Conservation (phyloP, 2,797 vertebrate genomes). For the Echiichthys vipera region DNA sequence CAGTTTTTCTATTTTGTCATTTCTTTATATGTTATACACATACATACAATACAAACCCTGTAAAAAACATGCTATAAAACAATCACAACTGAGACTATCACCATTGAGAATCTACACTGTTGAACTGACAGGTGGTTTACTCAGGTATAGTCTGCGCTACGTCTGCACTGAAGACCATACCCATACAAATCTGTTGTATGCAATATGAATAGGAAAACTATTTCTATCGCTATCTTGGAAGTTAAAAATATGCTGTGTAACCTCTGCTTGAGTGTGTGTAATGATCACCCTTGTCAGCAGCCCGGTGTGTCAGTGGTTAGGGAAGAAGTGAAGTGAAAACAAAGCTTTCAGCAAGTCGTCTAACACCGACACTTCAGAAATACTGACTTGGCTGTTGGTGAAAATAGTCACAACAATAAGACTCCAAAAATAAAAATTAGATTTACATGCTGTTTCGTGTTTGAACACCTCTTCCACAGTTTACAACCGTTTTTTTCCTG, state of each 20-base stretch:
- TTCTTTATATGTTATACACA: slow-evolving; percentile 44
- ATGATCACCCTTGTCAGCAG: slow-evolving; percentile 35
- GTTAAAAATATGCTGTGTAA: slow-evolving; percentile 63
- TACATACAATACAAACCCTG: slow-evolving; percentile 52
- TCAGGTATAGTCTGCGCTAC: slow-evolving; percentile 37
- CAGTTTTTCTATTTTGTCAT: slow-evolving; percentile 30
- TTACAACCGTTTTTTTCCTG: slow-evolving; percentile 34
- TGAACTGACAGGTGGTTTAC: slow-evolving; percentile 29
- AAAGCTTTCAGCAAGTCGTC: slow-evolving; percentile 47
- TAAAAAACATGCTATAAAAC: slow-evolving; percentile 71
- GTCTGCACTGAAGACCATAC: slow-evolving; percentile 38
- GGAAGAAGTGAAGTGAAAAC: slow-evolving; percentile 35
- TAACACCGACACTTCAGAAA: slow-evolving; percentile 53
- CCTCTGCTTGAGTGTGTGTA: slow-evolving; percentile 39
- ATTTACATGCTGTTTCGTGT: slow-evolving; percentile 51
- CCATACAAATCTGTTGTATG: slow-evolving; percentile 32
- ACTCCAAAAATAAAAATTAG: slow-evolving; percentile 63
- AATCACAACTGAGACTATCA: slow-evolving; percentile 53
- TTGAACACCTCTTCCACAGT: slow-evolving; percentile 42
- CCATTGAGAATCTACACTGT: slow-evolving; percentile 36
- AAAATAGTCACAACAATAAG: slow-evolving; percentile 60
- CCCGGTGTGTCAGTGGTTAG: slow-evolving; percentile 43
- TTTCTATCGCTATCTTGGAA: slow-evolving; percentile 44
- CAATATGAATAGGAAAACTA: slow-evolving; percentile 29
- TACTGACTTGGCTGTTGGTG: slow-evolving; percentile 45